Evolutionary conservation across 1,140 invertebrate genomes (phyloP).

Genomic region (Saxidomus purpurata): DNA sequence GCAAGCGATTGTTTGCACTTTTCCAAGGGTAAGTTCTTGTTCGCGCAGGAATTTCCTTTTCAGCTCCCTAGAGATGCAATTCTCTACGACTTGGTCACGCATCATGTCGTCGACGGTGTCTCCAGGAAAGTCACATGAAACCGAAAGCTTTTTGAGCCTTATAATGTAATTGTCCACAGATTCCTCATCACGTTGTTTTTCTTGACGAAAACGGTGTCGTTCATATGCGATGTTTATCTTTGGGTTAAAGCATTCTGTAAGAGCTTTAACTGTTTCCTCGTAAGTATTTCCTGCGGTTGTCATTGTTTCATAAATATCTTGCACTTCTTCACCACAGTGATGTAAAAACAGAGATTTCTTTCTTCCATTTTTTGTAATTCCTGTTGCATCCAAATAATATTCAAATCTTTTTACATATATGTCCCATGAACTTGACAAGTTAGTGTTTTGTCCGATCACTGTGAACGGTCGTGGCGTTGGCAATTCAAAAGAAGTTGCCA

Average conservation of each 20-base stretch:
- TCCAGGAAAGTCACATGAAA: background rate
- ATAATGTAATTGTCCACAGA: slow-evolving; percentile 3
- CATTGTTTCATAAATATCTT: background rate
- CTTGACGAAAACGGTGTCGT: background rate
- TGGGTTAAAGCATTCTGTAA: background rate
- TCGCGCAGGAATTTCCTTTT: background rate
- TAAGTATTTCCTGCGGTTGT: background rate
- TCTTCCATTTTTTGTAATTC: slow-evolving; percentile 23
- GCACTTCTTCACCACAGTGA: background rate
- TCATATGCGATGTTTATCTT: slow-evolving; percentile 30
- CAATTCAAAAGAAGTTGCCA: background rate
- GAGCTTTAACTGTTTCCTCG: background rate
- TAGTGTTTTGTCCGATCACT: background rate
- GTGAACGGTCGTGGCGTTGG: background rate
- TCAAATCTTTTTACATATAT: background rate
- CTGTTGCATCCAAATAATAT: background rate
- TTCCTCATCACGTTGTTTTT: background rate
- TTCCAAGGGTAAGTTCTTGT: background rate
- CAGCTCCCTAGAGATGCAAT: background rate
- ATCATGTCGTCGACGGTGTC: background rate
- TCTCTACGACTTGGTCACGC: slow-evolving; percentile 29
- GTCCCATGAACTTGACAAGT: background rate
- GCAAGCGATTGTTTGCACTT: slow-evolving; percentile 13
- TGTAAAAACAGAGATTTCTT: slow-evolving; percentile 15
- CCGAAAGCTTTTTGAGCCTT: background rate